Base-by-base conservation (phyloP, 2,113 vertebrate species). In the Dissostichus mawsoni region DNA sequence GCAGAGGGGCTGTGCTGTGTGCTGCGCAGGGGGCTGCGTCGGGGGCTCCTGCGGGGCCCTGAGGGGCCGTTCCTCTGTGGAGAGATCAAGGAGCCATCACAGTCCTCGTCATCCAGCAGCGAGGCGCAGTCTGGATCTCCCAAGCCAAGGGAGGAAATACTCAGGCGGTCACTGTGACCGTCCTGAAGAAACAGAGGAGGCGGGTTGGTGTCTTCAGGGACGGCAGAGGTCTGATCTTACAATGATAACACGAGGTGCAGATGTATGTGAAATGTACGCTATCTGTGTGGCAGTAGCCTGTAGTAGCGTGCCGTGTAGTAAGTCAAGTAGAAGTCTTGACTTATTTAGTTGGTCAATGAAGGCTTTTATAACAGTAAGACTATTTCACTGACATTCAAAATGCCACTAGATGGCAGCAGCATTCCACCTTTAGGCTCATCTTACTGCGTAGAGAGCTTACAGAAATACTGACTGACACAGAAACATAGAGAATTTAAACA, bases 91-190 rank as follows among this genome's bases (percentile, higher is more conserved):
- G 73, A 90, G 57, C 93, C 92, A 84, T 96, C 91, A 71, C 92
- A 93, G 58, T 82, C 78, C n/a, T 96, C 97, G 71, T 97, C 96
- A 75, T 98, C 96, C 77, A 96, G 94, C 81, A 96, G 91, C 64
- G 97, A 97, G 77, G 94, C 91, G 77, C 95, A 94, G 88, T 98
- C 98, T 25, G 95, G 96, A 77, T 98, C 97, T 23, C 95, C 94
- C 45, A 94, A 93, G 76, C 96, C 96, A 81, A 96, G 91, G 41
- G 96, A 98, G 64, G 97, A 97, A 83, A 97, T 92, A 57, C 96
- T 98, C 82, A 96, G 90, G 79, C 91, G 93, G 86, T 99, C 97
- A 73, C 95, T 95, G 92, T 96, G 96, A 85, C 94, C 94, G 84
- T 98, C 97, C 98, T 99, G 92, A 45, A 76, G 71, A 93, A 66